Percentiles rank a stretch among this genome's conserved stretches.
Evolutionary conservation across 2,888 invertebrate genomes (phyloP).

Genomic region (Platycheirus rosarum): DNA sequence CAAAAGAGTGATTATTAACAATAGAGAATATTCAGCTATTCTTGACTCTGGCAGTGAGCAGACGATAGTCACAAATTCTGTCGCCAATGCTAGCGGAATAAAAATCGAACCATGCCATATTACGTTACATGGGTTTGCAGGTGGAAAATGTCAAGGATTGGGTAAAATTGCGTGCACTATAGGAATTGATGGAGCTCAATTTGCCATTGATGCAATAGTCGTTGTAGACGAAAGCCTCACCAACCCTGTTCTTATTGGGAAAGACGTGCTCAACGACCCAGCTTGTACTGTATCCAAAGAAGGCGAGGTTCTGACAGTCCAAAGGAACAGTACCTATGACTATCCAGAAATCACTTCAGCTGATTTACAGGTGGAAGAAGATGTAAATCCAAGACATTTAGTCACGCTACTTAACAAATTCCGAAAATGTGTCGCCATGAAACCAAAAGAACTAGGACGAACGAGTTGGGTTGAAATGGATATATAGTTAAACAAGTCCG

Average conservation of each 20-base stretch:
- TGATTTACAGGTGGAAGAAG: not conserved
- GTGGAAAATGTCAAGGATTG: no score
- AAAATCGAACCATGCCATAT: not conserved
- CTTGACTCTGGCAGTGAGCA: slow-evolving; percentile 34
- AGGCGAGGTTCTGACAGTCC: no score
- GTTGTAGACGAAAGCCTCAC: slow-evolving; percentile 7
- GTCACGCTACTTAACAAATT: no score
- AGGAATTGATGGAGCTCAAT: slow-evolving; percentile 24
- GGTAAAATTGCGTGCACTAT: no score
- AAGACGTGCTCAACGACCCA: no score
- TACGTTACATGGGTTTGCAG: no score
- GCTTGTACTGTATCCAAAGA: no score
- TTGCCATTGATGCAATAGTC: slow-evolving; percentile 1
- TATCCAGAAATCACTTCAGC: no score
- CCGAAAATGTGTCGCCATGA: slow-evolving; percentile 9
- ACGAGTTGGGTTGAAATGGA: no score
- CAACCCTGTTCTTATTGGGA: no score
- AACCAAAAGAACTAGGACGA: slow-evolving; percentile 3
- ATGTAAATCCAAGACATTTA: not conserved
- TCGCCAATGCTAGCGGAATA: not conserved
- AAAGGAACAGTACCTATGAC: no score
- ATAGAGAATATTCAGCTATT: not conserved
- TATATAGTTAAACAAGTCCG: not conserved
- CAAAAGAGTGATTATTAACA: no score
- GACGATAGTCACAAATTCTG: not conserved